These are phyloP conservation scores for Albula glossodonta DNA, from an alignment of 2,113 vertebrate species.

Conservation along the genomic window DNA sequence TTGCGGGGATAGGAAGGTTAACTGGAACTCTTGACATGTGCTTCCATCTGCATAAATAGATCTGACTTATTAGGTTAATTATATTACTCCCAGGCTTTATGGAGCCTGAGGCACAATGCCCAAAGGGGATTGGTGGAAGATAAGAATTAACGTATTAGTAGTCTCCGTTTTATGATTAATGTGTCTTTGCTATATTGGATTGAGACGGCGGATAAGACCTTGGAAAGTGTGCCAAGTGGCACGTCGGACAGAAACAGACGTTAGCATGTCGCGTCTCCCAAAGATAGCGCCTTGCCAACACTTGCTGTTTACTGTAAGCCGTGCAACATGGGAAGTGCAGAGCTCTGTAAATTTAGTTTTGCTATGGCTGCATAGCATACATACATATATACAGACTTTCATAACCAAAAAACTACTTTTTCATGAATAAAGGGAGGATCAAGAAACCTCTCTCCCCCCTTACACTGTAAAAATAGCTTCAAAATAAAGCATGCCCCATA, in stretches of 20 bases:
- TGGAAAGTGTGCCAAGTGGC: slow-evolving; percentile 57
- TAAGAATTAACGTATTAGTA: slow-evolving; percentile 75
- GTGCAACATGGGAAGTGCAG: neutral
- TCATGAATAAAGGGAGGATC: neutral
- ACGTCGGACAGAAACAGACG: neutral
- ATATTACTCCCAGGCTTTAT: slow-evolving; percentile 42
- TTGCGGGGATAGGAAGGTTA: slow-evolving; percentile 38
- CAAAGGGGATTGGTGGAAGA: slow-evolving; percentile 43
- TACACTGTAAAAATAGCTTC: neutral
- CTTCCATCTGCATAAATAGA: slow-evolving; percentile 36
- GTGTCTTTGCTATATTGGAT: slow-evolving; percentile 57
- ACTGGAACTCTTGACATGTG: slow-evolving; percentile 39
- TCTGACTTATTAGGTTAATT: slow-evolving; percentile 33
- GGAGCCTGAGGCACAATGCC: slow-evolving; percentile 53
- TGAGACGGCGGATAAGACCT: slow-evolving; percentile 58
- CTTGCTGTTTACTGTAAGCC: neutral
- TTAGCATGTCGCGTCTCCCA: neutral
- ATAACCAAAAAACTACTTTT: neutral
- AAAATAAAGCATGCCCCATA: neutral
- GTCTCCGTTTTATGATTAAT: slow-evolving; percentile 71
- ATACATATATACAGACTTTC: too few species aligned
- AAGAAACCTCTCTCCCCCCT: neutral
- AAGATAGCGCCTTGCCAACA: neutral
- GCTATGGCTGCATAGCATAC: neutral
- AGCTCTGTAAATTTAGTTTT: neutral